Conservation (phyloP, 1,140 invertebrate species). For the Dendrolimus kikuchii region DNA sequence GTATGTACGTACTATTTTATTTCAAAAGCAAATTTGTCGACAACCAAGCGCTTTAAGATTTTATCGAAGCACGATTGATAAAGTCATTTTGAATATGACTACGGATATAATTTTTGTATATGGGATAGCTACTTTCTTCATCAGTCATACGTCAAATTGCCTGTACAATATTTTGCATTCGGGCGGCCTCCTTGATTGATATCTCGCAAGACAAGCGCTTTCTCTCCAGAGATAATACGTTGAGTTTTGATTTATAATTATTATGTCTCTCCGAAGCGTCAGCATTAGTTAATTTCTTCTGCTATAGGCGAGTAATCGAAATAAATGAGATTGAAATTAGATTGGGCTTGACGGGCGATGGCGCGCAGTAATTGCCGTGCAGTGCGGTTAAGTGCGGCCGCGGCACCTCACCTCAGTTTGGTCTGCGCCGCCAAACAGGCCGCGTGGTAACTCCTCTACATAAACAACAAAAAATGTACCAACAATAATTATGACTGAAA, state of each 20-base stretch:
- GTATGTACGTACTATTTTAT: no score
- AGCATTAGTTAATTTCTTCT: constrained; percentile 50
- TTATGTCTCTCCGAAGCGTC: constrained; percentile 10
- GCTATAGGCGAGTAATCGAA: constrained; percentile 43
- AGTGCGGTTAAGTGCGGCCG: constrained; percentile 19
- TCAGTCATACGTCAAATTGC: no score
- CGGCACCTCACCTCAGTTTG: constrained; percentile 33
- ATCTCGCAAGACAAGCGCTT: constrained; percentile 29
- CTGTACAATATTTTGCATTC: constrained; percentile 11
- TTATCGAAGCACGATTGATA: no score
- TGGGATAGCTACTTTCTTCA: no score
- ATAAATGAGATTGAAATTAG: constrained; percentile 52
- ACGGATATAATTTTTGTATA: no score
- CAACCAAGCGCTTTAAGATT: no score
- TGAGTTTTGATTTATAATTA: background rate
- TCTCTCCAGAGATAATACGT: constrained; percentile 28
- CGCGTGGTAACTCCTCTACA: constrained; percentile 25
- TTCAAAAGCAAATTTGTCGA: no score
- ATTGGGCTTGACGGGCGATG: constrained; percentile 42
- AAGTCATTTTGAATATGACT: no score
- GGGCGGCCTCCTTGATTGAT: constrained; percentile 24
- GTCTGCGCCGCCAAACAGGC: constrained; percentile 38
- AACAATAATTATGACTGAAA: constrained; percentile 23
- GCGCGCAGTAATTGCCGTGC: constrained; percentile 39
- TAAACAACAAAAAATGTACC: constrained; percentile 19